Evolutionary conservation across 2,888 invertebrate species (phyloP), one percentile per base, ranked within the genome.

Genomic region (Lottia scabra): DNA sequence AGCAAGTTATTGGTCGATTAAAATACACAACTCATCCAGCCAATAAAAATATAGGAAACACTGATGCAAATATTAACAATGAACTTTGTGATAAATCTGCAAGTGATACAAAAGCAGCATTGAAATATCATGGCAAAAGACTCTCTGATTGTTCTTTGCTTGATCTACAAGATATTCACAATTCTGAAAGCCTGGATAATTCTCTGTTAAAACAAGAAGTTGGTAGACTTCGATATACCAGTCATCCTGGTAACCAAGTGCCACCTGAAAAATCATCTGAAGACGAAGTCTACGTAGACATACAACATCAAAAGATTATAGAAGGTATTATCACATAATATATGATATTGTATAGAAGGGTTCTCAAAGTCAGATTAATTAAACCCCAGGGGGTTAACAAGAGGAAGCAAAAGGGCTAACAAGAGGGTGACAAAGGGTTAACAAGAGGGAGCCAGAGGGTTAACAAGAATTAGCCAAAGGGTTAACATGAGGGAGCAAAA

Each of bases 121-220:
- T 23, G 23, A 23, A 56, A 23, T 13, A 19, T 10, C 56, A 56
- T 23, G 38, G 38, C 5, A 38, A 38, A 38, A 38, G 38, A 38
- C 19, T 23, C 2, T 56, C 56, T 8, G 56, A 56, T 23, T 56
- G 8, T 56, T 56, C 56, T 12, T 56, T 56, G 4, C 10, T 23
- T 23, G 56, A 56, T 13, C 23, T 56, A 3, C 19, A 56, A 56
- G 19, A 10, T 10, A 56, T 56, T 19, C 56, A 56, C 13, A 23
- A 56, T 56, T 19, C 56, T 8, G 56, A 19, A 23, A 23, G 10
- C 12, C 12, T 56, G 12, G 56, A 56, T 13, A 56, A 56, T 56
- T 56, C 23, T 45, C 48, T 64, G 46, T 23, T 70, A 10, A 48
- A 70, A 44, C 64, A 64, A 45, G 70, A 70, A 63, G 64, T 70